Evolutionary conservation across 2,113 vertebrate species (phyloP).

Genomic region (Pimephales promelas): DNA sequence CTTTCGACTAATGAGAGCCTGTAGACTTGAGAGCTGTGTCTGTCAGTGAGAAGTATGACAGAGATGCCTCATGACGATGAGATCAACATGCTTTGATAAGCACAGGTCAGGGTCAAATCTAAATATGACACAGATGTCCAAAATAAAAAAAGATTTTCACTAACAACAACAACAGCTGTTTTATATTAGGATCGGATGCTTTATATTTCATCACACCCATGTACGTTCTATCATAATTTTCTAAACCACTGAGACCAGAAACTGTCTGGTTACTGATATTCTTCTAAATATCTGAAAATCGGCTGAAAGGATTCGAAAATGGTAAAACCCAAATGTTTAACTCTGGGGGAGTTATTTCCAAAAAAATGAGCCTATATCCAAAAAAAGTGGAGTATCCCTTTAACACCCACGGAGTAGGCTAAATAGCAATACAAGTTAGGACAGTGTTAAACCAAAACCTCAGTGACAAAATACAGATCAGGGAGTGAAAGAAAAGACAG

Average conservation of each 20-base stretch:
- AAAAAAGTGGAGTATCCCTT: too few relatives aligned
- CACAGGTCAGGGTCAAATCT: background rate
- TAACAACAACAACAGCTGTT: too few relatives aligned
- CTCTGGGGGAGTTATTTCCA: too few relatives aligned
- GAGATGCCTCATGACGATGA: background rate
- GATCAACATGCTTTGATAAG: background rate
- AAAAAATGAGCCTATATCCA: too few relatives aligned
- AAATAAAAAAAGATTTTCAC: background rate
- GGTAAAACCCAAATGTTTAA: too few relatives aligned
- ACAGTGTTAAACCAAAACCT: slow-evolving; percentile 1
- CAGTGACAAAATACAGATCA: background rate
- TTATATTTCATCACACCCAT: background rate
- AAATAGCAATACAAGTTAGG: background rate
- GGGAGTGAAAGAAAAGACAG: background rate
- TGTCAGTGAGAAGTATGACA: background rate
- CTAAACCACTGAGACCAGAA: too few relatives aligned
- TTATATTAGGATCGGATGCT: too few relatives aligned
- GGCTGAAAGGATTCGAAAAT: too few relatives aligned
- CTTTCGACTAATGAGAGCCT: background rate
- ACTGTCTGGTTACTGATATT: too few relatives aligned
- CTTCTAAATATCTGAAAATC: too few relatives aligned
- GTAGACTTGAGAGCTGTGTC: background rate
- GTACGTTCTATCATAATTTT: too few relatives aligned
- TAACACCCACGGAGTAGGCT: too few relatives aligned
- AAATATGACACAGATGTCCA: background rate